Evolutionary conservation across 2,888 invertebrate species (phyloP).

Genomic region (Bombylius discolor): DNA sequence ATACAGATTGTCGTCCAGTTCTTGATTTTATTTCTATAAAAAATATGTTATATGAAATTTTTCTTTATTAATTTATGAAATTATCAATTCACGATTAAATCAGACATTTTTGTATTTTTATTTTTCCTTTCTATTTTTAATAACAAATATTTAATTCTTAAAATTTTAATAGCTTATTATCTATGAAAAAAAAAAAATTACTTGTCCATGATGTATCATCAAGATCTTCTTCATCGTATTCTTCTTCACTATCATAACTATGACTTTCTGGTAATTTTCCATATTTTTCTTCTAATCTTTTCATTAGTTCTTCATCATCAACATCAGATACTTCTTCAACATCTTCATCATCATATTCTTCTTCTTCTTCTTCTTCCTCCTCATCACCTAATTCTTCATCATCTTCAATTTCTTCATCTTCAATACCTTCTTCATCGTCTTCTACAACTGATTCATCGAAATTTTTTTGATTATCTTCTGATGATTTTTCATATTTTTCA

Average conservation of each 20-base stretch:
- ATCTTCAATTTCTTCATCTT: constrained; percentile 18
- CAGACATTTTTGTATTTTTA: neutral
- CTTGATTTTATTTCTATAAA: constrained; percentile 29
- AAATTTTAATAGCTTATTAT: too few relatives aligned
- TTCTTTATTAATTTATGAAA: neutral
- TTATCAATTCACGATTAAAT: neutral
- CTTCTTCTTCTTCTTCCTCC: constrained; percentile 29
- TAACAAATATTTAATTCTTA: too few relatives aligned
- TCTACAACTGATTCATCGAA: constrained; percentile 22
- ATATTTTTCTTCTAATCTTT: constrained; percentile 58
- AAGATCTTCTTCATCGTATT: constrained; percentile 39
- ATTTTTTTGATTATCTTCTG: constrained; percentile 1
- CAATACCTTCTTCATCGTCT: constrained; percentile 9
- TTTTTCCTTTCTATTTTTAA: neutral
- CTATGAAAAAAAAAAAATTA: constrained; percentile 16
- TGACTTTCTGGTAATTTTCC: constrained; percentile 47
- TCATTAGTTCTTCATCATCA: constrained; percentile 56
- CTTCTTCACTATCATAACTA: constrained; percentile 36
- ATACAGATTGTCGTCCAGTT: constrained; percentile 6
- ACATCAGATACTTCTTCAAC: constrained; percentile 47
- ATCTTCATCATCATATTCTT: constrained; percentile 37
- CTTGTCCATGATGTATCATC: constrained; percentile 37
- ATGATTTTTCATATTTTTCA: too few relatives aligned
- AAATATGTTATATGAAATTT: too few relatives aligned
- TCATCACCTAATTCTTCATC: constrained; percentile 22